phyloP scores from a whole-genome alignment of 2,113 vertebrate species.

The Hypomesus transpacificus region DNA sequence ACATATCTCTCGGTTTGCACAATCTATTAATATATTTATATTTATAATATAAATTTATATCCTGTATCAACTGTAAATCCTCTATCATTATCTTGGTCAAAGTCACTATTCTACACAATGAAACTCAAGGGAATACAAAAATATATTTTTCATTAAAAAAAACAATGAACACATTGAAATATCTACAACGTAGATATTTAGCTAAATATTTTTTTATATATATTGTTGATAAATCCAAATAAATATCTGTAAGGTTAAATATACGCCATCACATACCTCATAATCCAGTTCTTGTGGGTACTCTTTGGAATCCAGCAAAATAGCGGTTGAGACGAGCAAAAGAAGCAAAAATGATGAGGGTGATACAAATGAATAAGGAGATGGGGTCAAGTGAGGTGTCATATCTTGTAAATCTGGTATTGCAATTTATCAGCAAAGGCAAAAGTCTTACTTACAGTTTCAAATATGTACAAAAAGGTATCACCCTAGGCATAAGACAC shows the following conservation, averaged over 20 bases:
- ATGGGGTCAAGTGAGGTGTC: slow-evolving; percentile 1
- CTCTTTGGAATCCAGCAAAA: slow-evolving; percentile 34
- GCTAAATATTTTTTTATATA: too few relatives aligned
- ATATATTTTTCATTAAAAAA: too few relatives aligned
- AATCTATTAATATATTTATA: too few relatives aligned
- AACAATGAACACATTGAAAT: background rate
- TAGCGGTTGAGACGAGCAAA: slow-evolving; percentile 34
- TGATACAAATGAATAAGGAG: slow-evolving; percentile 9
- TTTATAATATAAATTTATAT: background rate
- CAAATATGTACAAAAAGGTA: background rate
- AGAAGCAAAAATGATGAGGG: slow-evolving; percentile 31
- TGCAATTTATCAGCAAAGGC: background rate
- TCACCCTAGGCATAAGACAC: background rate
- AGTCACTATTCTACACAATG: too few relatives aligned
- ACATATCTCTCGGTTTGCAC: too few relatives aligned
- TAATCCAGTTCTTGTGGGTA: background rate
- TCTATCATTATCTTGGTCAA: too few relatives aligned
- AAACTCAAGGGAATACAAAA: too few relatives aligned
- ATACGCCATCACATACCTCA: slow-evolving; percentile 37
- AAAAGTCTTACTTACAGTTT: background rate
- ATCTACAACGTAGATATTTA: too few relatives aligned
- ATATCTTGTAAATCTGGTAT: background rate
- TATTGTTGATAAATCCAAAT: background rate
- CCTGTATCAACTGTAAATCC: too few relatives aligned
- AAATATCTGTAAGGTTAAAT: background rate